Evolutionary conservation across 1,140 invertebrate genomes (phyloP), one percentile per base, ranked within the genome.

Genomic region (Lanistes nyassanus): DNA sequence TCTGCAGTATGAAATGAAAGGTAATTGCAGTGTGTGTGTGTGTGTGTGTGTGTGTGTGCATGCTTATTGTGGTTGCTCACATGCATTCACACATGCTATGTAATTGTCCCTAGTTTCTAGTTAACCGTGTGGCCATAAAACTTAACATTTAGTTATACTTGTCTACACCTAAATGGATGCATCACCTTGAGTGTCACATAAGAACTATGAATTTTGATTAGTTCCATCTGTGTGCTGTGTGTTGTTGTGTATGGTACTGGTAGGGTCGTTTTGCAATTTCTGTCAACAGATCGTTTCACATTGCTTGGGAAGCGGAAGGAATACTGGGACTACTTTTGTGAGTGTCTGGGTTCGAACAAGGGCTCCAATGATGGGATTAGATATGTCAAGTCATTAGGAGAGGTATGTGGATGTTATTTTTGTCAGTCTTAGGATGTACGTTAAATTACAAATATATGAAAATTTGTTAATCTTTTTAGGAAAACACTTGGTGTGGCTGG

Each of bases 311-410:
- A 81, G 34, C 86, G 81, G 70, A 90, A 90, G 75, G 85, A 86
- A 64, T 90, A 90, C 80, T 90, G 89, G 89, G 87, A 90, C 71
- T 90, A 89, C 80, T 86, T 90, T 62, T 86, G 84, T 79, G 82
- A 87, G 34, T 87, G 88, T 80, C 80, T 90, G 16, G 74, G 79
- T 21, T 76, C 82, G 7, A 82, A 82, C 19, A 87, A 89, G 78
- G 85, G 86, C 16, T 77, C 85, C 37, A 87, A 87, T 80, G 87
- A 89, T 84, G 89, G 89, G 23, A 82, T 90, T 21, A 88, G 86
- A 79, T 90, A 85, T 84, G 89, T 90, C 53, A 90, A 89, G 80
- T 86, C 84, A 51, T 70, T 86, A n/a, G 82, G 81, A 68, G 89
- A 90, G 80, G 89, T 90, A 80, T 79, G 81, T 77, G n/a, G 21